A percentile compares a stretch with the other conserved stretches of the same genome.
phyloP scores from a whole-genome alignment of 64 coral and sea anemone species.

The Trachythela sp. region DNA sequence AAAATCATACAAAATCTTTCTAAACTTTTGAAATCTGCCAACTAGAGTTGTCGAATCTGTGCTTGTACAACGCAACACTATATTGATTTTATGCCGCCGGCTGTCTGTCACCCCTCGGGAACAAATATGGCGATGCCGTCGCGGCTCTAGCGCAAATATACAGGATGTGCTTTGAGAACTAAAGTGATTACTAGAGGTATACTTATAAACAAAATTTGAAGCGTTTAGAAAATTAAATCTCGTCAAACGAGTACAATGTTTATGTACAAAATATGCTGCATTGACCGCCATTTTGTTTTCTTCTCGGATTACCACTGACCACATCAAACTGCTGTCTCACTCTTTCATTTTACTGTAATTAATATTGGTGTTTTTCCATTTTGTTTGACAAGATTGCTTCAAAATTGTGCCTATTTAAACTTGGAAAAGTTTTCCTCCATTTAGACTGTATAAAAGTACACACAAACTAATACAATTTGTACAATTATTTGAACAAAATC shows the following conservation, averaged over 20 bases:
- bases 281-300: not conserved
- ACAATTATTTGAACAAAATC: too few species aligned
- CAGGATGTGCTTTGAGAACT: not conserved
- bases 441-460: too few species aligned
- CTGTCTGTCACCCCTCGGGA: not conserved
- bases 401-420: not conserved
- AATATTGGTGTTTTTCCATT: too few species aligned
- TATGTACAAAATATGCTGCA: not conserved
- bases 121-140: not conserved
- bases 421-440: too few species aligned
- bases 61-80: not conserved
- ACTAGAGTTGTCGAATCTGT: not conserved
- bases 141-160: not conserved
- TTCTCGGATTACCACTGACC: not conserved
- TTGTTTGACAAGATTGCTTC: too few species aligned
- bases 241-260: not conserved
- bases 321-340: not conserved
- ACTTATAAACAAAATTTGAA: not conserved
- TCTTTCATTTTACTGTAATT: not conserved
- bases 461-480: too few species aligned
- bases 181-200: not conserved
- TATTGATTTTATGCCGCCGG: not conserved
- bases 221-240: not conserved
- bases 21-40: not conserved
- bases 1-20: not conserved